phyloP scores from a whole-genome alignment of 2,888 invertebrate genomes.

The Tribolium freemani region DNA sequence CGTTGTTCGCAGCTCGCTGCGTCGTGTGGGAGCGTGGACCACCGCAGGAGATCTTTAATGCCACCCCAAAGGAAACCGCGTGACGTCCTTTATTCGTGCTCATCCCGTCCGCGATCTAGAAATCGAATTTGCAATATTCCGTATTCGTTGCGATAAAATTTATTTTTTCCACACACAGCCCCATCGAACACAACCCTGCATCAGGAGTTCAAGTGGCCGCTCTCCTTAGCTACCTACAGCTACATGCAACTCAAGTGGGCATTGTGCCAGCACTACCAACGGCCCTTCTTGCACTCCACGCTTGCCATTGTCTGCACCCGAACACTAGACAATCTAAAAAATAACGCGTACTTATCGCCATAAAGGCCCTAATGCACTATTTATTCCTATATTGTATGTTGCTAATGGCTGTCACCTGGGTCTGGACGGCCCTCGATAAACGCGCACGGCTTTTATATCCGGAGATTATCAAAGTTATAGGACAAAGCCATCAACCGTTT shows the following conservation, averaged over 20 bases:
- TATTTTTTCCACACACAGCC: conserved; percentile 7
- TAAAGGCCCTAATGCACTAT: conserved; percentile 62
- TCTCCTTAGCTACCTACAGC: conserved; percentile 60
- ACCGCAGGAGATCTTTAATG: conserved; percentile 50
- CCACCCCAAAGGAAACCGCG: conserved; percentile 41
- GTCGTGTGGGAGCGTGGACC: conserved; percentile 62
- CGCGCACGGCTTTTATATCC: not conserved
- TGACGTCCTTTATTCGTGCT: conserved; percentile 51
- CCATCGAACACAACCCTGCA: conserved; percentile 19
- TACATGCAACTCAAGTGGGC: conserved; percentile 59
- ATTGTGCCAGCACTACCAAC: conserved; percentile 54
- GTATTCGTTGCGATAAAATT: conserved; percentile 4
- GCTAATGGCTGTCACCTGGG: conserved; percentile 45
- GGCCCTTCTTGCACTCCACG: conserved; percentile 51
- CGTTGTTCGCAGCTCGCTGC: conserved; percentile 55
- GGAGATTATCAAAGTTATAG: not conserved
- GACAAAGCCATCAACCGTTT: too few species aligned
- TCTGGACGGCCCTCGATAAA: not conserved
- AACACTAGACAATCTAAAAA: conserved; percentile 57
- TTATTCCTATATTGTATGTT: conserved; percentile 51
- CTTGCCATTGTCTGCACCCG: conserved; percentile 54
- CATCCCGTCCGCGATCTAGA: conserved; percentile 46
- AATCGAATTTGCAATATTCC: conserved; percentile 23
- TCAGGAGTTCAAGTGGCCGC: conserved; percentile 55
- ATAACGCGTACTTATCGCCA: conserved; percentile 57